Evolutionary conservation across 2,113 vertebrate genomes (phyloP).

Genomic region (Brachypteracias leptosomus): DNA sequence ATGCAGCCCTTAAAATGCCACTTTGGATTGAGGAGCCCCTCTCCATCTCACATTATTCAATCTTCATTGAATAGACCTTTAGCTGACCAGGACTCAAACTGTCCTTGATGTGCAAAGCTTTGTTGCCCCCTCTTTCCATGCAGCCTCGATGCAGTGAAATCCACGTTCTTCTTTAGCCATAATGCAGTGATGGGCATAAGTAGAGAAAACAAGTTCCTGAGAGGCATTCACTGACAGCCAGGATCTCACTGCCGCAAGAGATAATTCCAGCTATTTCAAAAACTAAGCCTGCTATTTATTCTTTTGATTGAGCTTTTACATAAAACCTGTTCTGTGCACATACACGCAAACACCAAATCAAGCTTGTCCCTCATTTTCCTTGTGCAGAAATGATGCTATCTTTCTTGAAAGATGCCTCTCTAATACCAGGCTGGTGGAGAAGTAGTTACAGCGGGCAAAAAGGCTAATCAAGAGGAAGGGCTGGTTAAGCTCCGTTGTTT

Average conservation of each 20-base stretch:
- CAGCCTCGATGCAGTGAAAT: neutral
- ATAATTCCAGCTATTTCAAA: neutral
- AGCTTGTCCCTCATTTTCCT: neutral
- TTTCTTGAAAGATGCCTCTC: neutral
- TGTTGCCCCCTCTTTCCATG: neutral
- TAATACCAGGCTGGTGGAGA: neutral
- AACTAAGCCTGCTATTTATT: neutral
- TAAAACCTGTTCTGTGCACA: neutral
- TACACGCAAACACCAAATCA: neutral
- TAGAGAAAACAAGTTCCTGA: neutral
- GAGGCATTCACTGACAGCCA: neutral
- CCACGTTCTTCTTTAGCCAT: neutral
- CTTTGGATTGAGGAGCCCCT: neutral
- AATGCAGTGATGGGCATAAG: neutral
- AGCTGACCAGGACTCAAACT: neutral
- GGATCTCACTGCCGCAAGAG: neutral
- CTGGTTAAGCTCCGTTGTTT: neutral
- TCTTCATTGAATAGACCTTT: neutral
- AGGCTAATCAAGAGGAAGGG: neutral
- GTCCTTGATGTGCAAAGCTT: neutral
- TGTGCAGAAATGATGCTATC: neutral
- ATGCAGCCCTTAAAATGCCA: neutral
- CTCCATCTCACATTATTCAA: neutral
- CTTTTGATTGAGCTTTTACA: neutral
- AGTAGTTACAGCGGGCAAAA: neutral